phyloP scores from a whole-genome alignment of 2,113 vertebrate species.

The Nansenia antarctica region DNA sequence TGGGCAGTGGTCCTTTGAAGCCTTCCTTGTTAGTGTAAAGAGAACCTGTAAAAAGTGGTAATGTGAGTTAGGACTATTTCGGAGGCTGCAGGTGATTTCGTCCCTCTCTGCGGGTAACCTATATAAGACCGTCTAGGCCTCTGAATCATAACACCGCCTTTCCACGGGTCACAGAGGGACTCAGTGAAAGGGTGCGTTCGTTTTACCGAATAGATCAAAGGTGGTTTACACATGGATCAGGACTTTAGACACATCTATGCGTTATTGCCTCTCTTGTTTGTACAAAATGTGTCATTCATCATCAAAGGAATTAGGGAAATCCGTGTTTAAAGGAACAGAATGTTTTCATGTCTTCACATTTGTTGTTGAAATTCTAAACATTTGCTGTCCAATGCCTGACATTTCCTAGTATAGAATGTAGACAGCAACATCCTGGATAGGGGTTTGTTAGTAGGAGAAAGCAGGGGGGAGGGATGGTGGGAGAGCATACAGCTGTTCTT shows the following conservation, averaged over 20 bases:
- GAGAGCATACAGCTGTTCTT: slow-evolving; percentile 22
- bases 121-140: slow-evolving; percentile 1
- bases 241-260: not conserved
- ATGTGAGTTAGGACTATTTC: slow-evolving; percentile 16
- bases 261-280: not conserved
- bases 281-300: not conserved
- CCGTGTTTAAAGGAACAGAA: not conserved
- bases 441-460: not conserved
- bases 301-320: not conserved
- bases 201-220: slow-evolving; percentile 26
- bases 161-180: slow-evolving; percentile 14
- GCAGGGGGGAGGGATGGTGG: not conserved
- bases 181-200: slow-evolving; percentile 15
- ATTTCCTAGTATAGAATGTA: not conserved
- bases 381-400: not conserved
- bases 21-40: slow-evolving; percentile 35
- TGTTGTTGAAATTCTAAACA: not conserved
- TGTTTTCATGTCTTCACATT: not conserved
- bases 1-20: slow-evolving; percentile 37
- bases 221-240: not conserved
- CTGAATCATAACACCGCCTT: slow-evolving; percentile 13
- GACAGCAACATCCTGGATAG: not conserved
- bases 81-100: slow-evolving; percentile 36
- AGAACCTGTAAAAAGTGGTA: slow-evolving; percentile 24
- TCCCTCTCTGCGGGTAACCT: slow-evolving; percentile 17